Evolutionary conservation across 2,113 vertebrate genomes (phyloP), one percentile per base, ranked within the genome.

Genomic region (Zosterops hypoxanthus): DNA sequence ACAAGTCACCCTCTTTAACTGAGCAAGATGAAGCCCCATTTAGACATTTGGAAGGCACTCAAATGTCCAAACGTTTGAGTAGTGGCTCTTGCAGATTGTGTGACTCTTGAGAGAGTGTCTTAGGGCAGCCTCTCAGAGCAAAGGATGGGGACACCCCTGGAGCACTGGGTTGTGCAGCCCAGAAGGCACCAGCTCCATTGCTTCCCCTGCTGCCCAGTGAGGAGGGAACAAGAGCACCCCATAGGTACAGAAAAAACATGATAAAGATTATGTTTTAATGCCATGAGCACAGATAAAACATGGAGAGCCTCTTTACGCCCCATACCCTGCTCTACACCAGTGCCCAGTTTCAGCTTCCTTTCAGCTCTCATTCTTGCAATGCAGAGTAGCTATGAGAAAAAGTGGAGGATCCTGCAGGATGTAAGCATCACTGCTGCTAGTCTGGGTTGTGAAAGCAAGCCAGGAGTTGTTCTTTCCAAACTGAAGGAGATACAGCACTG

Each of bases 221-320:
- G 7, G 18, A 82, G 7, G 15, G 36, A 31, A 5, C 29, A 47
- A 85, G 28, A 73, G 14, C 20, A 63, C 8, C 6, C 8, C 2
- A 1, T 3, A 22, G 3, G 8, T 42, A 36, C 34, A 71, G 19
- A 2, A 65, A 41, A 41, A 90, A 47, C 13, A 10, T 1, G 2
- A 31, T 2, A 17, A 36, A 92, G 6, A 4, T 69, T 20, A n/a
- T 75, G 12, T 52, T 90, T 87, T 65, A 31, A 41, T 59, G 49
- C 14, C 47, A 28, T 36, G 29, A 83, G 20, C 36, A 34, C 11
- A 47, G 31, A 25, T 1, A 46, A 76, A 44, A 2, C 34, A 31
- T 8, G 25, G 69, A 76, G 19, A 59, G 4, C 7, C 11, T 69
- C 28, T 80, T 68, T 34, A 24, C 77, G 36, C 11, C 17, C 20